Evolutionary conservation across 2,888 invertebrate genomes (phyloP).

Genomic region (Itoplectis maculator): DNA sequence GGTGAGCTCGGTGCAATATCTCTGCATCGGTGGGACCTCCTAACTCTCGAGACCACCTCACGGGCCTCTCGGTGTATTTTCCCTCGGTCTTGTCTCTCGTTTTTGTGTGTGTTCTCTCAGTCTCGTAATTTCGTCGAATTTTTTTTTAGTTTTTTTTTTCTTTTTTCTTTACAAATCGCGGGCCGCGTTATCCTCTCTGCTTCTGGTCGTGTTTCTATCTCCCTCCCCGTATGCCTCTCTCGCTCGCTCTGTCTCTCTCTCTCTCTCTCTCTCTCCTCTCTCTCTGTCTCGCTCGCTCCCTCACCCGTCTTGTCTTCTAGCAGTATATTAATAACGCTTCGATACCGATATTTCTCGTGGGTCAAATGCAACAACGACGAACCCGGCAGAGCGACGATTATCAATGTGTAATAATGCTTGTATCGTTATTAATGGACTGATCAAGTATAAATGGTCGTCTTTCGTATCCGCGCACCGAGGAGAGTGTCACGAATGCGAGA

Average conservation of each 20-base stretch:
- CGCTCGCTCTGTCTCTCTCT: constrained; percentile 20
- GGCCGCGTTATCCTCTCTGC: constrained; percentile 48
- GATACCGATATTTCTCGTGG: constrained; percentile 57
- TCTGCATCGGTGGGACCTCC: constrained; percentile 85
- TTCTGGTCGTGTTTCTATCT: constrained; percentile 59
- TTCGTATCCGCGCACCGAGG: constrained; percentile 79
- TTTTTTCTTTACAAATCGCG: constrained; percentile 44
- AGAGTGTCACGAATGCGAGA: constrained; percentile 79
- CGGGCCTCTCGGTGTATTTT: constrained; percentile 71
- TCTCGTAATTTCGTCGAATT: constrained; percentile 75
- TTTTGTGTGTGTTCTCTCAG: constrained; percentile 30
- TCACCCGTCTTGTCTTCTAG: constrained; percentile 54
- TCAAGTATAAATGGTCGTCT: constrained; percentile 78
- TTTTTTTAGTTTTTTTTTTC: constrained; percentile 72
- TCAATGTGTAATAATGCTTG: constrained; percentile 27
- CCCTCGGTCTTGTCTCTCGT: constrained; percentile 48
- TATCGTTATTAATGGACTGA: constrained; percentile 28
- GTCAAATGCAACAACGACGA: constrained; percentile 49
- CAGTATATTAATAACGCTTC: constrained; percentile 66
- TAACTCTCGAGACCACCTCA: constrained; percentile 79
- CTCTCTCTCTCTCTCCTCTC: constrained; percentile 1
- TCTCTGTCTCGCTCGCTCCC: constrained; percentile 7
- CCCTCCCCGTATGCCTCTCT: constrained; percentile 18
- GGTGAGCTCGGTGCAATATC: constrained; percentile 92
- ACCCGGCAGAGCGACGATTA: constrained; percentile 32